Conservation (phyloP, 2,888 invertebrate species). For the Conomelus anceps region DNA sequence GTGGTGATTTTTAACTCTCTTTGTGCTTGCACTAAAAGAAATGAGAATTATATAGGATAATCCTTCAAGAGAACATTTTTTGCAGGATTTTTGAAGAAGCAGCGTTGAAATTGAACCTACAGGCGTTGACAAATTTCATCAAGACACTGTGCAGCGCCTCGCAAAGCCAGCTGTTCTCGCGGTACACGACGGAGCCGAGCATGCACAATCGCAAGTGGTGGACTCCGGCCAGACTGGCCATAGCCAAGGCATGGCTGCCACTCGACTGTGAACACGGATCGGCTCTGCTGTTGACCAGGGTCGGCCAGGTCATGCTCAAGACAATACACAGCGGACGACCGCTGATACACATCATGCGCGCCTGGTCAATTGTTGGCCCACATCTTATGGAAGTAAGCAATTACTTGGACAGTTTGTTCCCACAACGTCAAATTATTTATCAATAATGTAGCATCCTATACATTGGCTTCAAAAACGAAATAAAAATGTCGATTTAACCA, state of each 20-base stretch:
- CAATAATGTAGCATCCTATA: no score
- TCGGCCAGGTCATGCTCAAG: conserved; percentile 81
- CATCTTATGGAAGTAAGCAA: conserved; percentile 88
- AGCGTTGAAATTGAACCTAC: conserved; percentile 77
- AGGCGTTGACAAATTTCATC: conserved; percentile 75
- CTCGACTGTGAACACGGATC: conserved; percentile 32
- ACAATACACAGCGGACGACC: conserved; percentile 82
- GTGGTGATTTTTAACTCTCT: no score
- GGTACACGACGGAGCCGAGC: conserved; percentile 9
- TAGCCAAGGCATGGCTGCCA: conserved; percentile 41
- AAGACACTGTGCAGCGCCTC: conserved; percentile 79
- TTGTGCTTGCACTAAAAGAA: no score
- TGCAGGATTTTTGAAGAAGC: conserved; percentile 77
- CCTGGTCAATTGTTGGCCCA: conserved; percentile 86
- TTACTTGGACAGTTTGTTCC: not conserved
- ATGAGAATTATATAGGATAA: no score
- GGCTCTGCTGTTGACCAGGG: conserved; percentile 63
- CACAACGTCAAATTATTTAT: not conserved
- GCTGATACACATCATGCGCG: conserved; percentile 81
- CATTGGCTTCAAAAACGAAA: no score
- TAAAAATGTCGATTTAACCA: no score
- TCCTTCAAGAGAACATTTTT: no score
- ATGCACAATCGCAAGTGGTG: conserved; percentile 43
- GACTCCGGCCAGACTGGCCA: conserved; percentile 44
- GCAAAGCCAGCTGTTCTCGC: conserved; percentile 60